Evolutionary conservation across 2,797 vertebrate genomes (phyloP).

Genomic region (Prionace glauca): DNA sequence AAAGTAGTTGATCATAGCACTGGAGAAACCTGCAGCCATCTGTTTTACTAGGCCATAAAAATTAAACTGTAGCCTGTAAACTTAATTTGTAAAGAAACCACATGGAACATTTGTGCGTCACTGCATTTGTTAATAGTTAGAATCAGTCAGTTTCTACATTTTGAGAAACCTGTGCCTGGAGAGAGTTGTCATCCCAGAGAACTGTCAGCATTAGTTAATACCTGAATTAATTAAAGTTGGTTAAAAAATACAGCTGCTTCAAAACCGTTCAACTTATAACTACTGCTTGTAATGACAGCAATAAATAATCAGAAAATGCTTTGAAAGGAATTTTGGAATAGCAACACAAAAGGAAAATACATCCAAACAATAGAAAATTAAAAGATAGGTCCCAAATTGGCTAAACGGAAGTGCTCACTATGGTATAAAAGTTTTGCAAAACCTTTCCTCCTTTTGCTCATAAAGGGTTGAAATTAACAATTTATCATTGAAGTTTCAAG

Average conservation of each 20-base stretch:
- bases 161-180: slow-evolving; percentile 14
- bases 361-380: not conserved
- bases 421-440: not conserved
- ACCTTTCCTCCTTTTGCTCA: not conserved
- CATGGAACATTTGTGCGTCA: slow-evolving; percentile 7
- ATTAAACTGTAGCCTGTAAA: slow-evolving; percentile 38
- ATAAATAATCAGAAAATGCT: not conserved
- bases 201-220: not conserved
- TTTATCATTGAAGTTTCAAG: not conserved
- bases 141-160: not conserved
- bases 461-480: not conserved
- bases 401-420: not conserved
- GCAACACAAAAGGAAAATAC: not conserved
- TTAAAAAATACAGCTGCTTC: slow-evolving; percentile 29
- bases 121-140: slow-evolving; percentile 30
- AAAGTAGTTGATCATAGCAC: not conserved
- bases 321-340: not conserved
- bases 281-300: slow-evolving; percentile 28
- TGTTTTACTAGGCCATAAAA: slow-evolving; percentile 36
- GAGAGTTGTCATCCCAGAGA: not conserved
- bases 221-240: not conserved
- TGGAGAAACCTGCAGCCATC: slow-evolving; percentile 35
- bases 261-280: slow-evolving; percentile 29
- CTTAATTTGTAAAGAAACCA: slow-evolving; percentile 38
- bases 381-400: not conserved